Percentiles rank a stretch among this genome's conserved stretches.
Conservation (phyloP, 2,113 vertebrate species). For the Oreocharis arfaki region DNA sequence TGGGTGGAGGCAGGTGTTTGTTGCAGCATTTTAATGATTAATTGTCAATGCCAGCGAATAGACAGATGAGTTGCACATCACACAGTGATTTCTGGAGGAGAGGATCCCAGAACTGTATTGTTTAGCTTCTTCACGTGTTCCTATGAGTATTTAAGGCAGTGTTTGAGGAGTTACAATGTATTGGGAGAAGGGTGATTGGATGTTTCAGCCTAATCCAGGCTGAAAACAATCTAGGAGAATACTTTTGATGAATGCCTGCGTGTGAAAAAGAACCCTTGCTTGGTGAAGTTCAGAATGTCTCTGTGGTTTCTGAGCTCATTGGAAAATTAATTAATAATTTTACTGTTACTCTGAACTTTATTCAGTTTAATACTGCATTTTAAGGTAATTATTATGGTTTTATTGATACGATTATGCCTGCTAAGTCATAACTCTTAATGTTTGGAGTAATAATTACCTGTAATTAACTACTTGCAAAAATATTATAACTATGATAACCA, state of each 20-base stretch:
- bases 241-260: neutral
- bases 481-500: neutral
- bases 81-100: neutral
- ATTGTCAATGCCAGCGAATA: neutral
- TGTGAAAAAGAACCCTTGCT: neutral
- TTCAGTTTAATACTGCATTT: neutral
- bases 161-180: neutral
- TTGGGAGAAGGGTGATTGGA: neutral
- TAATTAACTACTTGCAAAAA: neutral
- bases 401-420: neutral
- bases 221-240: neutral
- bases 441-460: neutral
- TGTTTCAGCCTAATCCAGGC: neutral
- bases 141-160: neutral
- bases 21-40: neutral
- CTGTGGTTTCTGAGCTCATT: conserved; percentile 6
- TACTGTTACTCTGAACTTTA: neutral
- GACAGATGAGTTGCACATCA: neutral
- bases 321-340: neutral
- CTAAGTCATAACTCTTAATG: neutral
- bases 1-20: neutral
- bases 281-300: neutral
- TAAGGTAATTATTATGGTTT: neutral
- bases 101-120: neutral
- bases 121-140: neutral